Base-by-base conservation (phyloP, 1,140 invertebrate species). In the Yoshiicerus persimilis region DNA sequence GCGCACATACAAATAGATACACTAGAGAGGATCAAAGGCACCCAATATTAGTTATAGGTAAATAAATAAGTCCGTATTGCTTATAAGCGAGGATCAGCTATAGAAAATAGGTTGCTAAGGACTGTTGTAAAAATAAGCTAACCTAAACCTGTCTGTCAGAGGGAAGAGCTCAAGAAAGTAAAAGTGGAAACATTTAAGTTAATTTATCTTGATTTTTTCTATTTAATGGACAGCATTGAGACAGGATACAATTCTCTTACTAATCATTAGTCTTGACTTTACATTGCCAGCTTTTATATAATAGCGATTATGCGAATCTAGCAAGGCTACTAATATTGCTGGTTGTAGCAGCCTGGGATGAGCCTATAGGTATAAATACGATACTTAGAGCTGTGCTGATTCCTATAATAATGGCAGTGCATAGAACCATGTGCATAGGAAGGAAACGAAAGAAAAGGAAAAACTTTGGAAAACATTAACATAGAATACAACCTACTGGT, bases 181-280 rank as follows among this genome's bases (percentile, higher is more conserved):
- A 80, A 80, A 80, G 75, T 80, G 75, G 75, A 80, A 80, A 80
- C 75, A 80, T 80, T 80, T 80, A 80, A 80, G 75, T 80, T 80
- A 80, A 80, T 80, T 80, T 80, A 80, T 80, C 32, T 80, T 80
- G 32, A 80, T 80, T 80, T 80, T 77, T 80, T 56, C 30, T 80
- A 34, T 80, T n/a, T n/a, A 34, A 80, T 34, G 34, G 75, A 80
- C 75, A 80, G 75, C 32, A 32, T 80, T 80, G 32, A 80, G 75
- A 36, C 75, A 80, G 75, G 75, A 80, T 80, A 80, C 75, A 80
- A 80, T 80, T 80, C 34, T 32, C 75, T 80, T 34, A 80, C 32
- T 80, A 36, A 80, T 80, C 75, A 34, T 80, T 80, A 36, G 32
- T 80, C 34, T 34, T 80, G 34, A 80, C 75, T 80, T 80, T 80